Percentiles rank a stretch among this genome's conserved stretches.
phyloP scores from a whole-genome alignment of 2,113 vertebrate species.

The Smithornis capensis region DNA sequence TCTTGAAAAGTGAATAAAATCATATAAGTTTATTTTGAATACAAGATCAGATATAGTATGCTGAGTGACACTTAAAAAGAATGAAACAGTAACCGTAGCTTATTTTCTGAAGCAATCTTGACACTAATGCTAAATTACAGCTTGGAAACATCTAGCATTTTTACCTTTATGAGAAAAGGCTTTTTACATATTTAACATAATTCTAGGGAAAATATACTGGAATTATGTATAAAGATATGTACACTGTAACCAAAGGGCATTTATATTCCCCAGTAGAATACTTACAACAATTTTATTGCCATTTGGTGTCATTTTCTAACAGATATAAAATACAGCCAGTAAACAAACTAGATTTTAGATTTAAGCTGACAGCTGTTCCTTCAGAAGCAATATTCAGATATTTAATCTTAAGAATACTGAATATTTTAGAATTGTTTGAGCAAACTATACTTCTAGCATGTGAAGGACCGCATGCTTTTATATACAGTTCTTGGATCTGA shows the following conservation, averaged over 20 bases:
- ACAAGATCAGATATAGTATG: constrained; percentile 63
- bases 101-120: constrained; percentile 77
- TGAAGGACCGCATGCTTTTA: constrained; percentile 10
- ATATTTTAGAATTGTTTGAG: constrained; percentile 71
- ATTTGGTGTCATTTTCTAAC: constrained; percentile 88
- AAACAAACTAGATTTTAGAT: constrained; percentile 88
- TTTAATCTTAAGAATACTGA: constrained; percentile 75
- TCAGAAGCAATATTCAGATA: constrained; percentile 81
- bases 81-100: constrained; percentile 71
- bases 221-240: constrained; percentile 87
- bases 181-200: constrained; percentile 94
- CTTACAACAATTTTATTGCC: constrained; percentile 90
- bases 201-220: constrained; percentile 83
- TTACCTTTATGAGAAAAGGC: constrained; percentile 79
- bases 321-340: constrained; percentile 79
- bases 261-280: constrained; percentile 85
- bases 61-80: constrained; percentile 78
- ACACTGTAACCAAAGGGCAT: constrained; percentile 86
- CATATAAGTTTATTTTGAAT: constrained; percentile 69
- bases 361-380: constrained; percentile 84
- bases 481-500: constrained; percentile 35
- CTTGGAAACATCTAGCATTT: constrained; percentile 74
- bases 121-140: constrained; percentile 81
- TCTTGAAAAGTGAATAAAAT: constrained; percentile 71
- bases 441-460: constrained; percentile 57